Conservation (phyloP, 2,113 vertebrate genomes). For the Rhabdornis inornatus region DNA sequence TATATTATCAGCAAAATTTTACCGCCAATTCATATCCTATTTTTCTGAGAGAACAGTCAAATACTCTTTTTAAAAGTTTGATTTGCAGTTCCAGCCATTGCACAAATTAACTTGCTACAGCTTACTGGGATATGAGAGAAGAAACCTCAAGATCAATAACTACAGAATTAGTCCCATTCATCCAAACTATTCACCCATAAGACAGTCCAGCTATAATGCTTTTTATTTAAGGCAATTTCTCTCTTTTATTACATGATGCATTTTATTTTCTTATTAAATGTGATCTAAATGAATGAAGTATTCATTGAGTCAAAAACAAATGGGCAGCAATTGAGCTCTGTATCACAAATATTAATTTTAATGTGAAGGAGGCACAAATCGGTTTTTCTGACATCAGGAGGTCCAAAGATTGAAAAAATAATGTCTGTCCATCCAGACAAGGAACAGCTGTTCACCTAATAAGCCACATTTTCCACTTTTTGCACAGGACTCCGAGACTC, state of each 20-base stretch:
- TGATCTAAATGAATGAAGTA: slow-evolving; percentile 54
- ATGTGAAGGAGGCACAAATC: slow-evolving; percentile 72
- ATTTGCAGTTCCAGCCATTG: neutral
- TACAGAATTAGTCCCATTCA: slow-evolving; percentile 14
- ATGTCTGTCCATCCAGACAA: slow-evolving; percentile 67
- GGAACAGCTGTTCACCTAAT: slow-evolving; percentile 71
- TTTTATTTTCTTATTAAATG: slow-evolving; percentile 66
- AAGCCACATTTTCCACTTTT: slow-evolving; percentile 29
- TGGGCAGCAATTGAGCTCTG: slow-evolving; percentile 38
- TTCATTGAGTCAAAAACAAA: slow-evolving; percentile 36
- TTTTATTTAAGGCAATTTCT: slow-evolving; percentile 55
- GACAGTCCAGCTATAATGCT: neutral
- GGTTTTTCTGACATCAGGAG: slow-evolving; percentile 61
- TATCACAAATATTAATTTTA: slow-evolving; percentile 68
- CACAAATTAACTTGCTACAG: slow-evolving; percentile 14
- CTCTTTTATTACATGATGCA: slow-evolving; percentile 40
- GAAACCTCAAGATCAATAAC: slow-evolving; percentile 14
- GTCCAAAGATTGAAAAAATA: slow-evolving; percentile 69
- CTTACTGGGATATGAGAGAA: neutral
- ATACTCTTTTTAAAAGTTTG: neutral
- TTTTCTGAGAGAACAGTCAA: neutral
- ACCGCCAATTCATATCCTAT: neutral
- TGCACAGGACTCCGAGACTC: neutral
- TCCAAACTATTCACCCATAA: slow-evolving; percentile 35
- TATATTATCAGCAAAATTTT: neutral